Evolutionary conservation across 1,140 invertebrate species (phyloP).

Genomic region (Drusus annulatus): DNA sequence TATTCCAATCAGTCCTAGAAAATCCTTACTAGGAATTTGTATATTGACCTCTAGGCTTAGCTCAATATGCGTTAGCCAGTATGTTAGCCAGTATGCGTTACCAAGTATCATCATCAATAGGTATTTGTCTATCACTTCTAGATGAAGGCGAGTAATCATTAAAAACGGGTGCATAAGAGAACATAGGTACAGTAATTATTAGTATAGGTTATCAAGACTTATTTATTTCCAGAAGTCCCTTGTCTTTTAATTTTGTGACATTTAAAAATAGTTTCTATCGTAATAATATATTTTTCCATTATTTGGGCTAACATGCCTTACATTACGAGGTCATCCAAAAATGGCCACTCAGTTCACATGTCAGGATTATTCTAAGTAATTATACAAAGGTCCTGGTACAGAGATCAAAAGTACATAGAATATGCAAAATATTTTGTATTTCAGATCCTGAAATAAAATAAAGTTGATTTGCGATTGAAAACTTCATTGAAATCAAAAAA

Average conservation of each 20-base stretch:
- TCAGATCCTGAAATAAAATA: conserved; percentile 8
- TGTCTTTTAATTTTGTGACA: conserved; percentile 9
- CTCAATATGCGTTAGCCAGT: too few species aligned
- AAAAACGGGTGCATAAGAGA: too few species aligned
- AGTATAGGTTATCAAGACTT: neutral
- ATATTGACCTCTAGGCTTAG: too few species aligned
- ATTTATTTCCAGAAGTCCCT: conserved; percentile 8
- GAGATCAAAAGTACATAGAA: conserved; percentile 18
- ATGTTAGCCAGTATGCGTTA: too few species aligned
- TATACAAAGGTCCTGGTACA: conserved; percentile 15
- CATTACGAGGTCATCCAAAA: too few species aligned
- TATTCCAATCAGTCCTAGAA: too few species aligned
- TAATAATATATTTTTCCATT: conserved; percentile 24
- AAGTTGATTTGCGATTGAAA: conserved; percentile 14
- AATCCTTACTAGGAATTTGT: too few species aligned
- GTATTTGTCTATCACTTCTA: too few species aligned
- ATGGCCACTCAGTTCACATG: conserved; percentile 19
- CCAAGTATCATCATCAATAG: too few species aligned
- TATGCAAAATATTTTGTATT: conserved; percentile 6
- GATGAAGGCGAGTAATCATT: too few species aligned
- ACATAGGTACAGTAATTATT: too few species aligned
- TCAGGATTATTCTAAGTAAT: conserved; percentile 3
- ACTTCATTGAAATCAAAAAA: conserved; percentile 7
- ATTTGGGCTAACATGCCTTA: conserved; percentile 5
- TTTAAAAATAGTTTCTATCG: conserved; percentile 25